Evolutionary conservation across 2,888 invertebrate species (phyloP).

Genomic region (Drosophila suboccidentalis): DNA sequence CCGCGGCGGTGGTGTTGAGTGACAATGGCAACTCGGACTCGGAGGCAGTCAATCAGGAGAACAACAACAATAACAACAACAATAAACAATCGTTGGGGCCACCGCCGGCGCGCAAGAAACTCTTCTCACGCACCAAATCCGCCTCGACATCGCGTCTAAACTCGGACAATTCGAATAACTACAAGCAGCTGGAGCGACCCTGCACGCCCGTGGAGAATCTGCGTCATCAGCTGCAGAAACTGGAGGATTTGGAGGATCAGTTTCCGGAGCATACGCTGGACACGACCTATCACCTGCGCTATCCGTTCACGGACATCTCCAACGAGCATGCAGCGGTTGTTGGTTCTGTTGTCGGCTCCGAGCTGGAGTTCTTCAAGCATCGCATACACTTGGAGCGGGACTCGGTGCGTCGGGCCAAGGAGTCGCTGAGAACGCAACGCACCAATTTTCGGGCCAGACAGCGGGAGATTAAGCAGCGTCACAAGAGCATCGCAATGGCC

Average conservation of each 20-base stretch:
- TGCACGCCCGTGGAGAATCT: conserved; percentile 92
- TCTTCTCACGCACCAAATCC: conserved; percentile 90
- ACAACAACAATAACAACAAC: conserved; percentile 82
- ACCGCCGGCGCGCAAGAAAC: conserved; percentile 88
- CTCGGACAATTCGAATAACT: conserved; percentile 83
- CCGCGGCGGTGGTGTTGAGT: conserved; percentile 62
- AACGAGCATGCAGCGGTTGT: conserved; percentile 81
- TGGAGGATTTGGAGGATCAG: conserved; percentile 93
- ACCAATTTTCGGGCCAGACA: conserved; percentile 89
- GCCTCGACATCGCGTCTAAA: conserved; percentile 90
- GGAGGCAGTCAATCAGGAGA: conserved; percentile 85
- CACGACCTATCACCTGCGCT: conserved; percentile 91
- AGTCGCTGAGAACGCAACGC: conserved; percentile 89
- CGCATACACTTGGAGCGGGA: conserved; percentile 93
- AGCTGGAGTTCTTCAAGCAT: conserved; percentile 93
- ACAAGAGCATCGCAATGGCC: conserved; percentile 68
- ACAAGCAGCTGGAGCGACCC: conserved; percentile 86
- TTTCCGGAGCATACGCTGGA: conserved; percentile 90
- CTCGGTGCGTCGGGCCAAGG: conserved; percentile 93
- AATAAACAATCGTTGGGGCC: conserved; percentile 20
- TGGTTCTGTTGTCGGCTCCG: conserved; percentile 86
- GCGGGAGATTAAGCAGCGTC: conserved; percentile 87
- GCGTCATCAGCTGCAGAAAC: conserved; percentile 92
- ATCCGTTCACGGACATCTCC: conserved; percentile 91
- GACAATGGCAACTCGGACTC: conserved; percentile 85